Conservation (phyloP, 2,797 vertebrate genomes). For the Phoebastria nigripes region DNA sequence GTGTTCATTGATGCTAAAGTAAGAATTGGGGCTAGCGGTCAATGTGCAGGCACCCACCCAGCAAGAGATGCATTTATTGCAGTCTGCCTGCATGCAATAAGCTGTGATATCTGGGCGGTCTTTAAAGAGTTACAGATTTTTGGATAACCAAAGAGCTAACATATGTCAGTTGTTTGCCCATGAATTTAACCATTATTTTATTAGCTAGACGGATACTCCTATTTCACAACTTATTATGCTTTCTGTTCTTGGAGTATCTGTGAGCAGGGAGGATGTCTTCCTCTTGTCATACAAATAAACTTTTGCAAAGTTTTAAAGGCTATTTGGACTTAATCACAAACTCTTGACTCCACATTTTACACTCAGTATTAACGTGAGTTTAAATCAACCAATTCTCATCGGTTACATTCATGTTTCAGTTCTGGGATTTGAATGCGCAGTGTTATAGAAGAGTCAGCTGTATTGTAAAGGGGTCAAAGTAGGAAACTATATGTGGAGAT, state of each 20-base stretch:
- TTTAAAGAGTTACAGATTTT: neutral
- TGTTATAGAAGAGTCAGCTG: neutral
- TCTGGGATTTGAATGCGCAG: neutral
- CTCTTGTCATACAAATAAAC: neutral
- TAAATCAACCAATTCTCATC: neutral
- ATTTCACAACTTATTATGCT: neutral
- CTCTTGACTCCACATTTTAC: neutral
- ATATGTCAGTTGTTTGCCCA: neutral
- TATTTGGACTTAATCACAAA: neutral
- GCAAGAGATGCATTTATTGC: neutral
- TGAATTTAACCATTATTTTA: neutral
- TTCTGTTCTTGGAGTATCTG: neutral
- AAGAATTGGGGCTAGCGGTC: neutral
- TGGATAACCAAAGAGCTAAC: neutral
- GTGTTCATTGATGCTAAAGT: neutral
- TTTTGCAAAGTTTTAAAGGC: neutral
- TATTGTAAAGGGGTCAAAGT: neutral
- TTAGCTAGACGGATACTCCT: neutral
- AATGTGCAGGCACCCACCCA: fast-evolving
- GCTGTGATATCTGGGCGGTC: neutral
- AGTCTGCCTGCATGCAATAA: neutral
- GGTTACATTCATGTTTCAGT: neutral
- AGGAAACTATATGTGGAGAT: neutral
- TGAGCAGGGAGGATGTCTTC: neutral
- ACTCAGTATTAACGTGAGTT: neutral